phyloP scores from a whole-genome alignment of 2,113 vertebrate species.

The Mionectes macconnelli region DNA sequence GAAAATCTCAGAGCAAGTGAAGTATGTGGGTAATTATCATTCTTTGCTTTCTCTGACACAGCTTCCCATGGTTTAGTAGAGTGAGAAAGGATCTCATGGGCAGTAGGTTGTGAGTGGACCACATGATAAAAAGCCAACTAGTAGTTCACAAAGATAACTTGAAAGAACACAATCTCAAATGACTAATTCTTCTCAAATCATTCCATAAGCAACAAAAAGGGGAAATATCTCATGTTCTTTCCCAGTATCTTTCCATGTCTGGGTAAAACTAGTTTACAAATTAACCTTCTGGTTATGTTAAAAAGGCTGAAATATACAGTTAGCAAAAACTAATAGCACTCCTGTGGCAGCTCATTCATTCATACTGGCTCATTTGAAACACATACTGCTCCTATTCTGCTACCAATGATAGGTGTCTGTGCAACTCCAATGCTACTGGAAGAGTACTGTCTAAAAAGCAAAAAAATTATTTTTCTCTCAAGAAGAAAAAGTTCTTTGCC shows the following conservation, averaged over 20 bases:
- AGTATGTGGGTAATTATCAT: not conserved
- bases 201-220: not conserved
- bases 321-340: not conserved
- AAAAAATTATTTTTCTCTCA: not conserved
- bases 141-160: not conserved
- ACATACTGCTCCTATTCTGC: not conserved
- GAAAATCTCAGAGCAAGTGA: not conserved
- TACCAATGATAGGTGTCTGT: not conserved
- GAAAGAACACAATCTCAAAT: not conserved
- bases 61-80: fast-evolving
- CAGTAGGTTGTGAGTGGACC: not conserved
- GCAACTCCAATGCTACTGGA: not conserved
- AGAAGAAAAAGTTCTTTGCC: not conserved
- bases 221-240: not conserved
- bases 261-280: not conserved
- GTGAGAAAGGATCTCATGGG: not conserved
- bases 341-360: not conserved
- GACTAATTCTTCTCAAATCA: not conserved
- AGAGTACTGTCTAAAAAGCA: not conserved
- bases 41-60: not conserved
- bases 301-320: not conserved
- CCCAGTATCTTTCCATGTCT: not conserved
- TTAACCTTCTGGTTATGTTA: not conserved
- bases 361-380: not conserved
- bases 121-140: not conserved